Conservation (phyloP, 1,140 invertebrate species). For the Neodiprion virginianus region DNA sequence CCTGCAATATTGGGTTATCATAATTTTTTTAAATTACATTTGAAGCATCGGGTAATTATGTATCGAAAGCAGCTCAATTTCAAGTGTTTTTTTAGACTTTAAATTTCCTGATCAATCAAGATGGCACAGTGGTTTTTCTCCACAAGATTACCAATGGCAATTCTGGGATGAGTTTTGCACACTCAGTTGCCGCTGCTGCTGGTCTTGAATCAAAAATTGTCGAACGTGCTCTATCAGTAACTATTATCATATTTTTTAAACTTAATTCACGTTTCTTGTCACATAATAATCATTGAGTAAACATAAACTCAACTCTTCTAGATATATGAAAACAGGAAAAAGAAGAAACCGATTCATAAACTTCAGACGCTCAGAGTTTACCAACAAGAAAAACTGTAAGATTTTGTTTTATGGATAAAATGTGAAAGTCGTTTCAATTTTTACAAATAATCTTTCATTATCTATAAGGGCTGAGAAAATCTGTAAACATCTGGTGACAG, state of each 20-base stretch:
- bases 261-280: not conserved
- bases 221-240: conserved; percentile 31
- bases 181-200: conserved; percentile 35
- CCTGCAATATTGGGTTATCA: no score
- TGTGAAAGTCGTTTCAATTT: conserved; percentile 8
- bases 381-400: conserved; percentile 27
- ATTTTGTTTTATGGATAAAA: conserved; percentile 2
- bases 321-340: conserved; percentile 32
- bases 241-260: not conserved
- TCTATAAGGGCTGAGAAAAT: conserved; percentile 31
- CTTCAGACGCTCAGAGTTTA: conserved; percentile 7
- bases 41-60: no score
- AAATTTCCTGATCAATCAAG: conserved; percentile 32
- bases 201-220: conserved; percentile 33
- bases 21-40: no score
- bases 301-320: conserved; percentile 13
- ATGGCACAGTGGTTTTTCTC: conserved; percentile 36
- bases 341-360: conserved; percentile 16
- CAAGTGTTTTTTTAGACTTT: conserved; percentile 35
- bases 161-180: conserved; percentile 38
- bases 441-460: conserved; percentile 19
- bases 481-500: conserved; percentile 18
- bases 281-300: not conserved
- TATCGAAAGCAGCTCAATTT: conserved; percentile 56
- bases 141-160: conserved; percentile 36